Percentiles rank a stretch among this genome's conserved stretches.
phyloP scores from a whole-genome alignment of 2,797 vertebrate species.

The Sebastes paucispinis region DNA sequence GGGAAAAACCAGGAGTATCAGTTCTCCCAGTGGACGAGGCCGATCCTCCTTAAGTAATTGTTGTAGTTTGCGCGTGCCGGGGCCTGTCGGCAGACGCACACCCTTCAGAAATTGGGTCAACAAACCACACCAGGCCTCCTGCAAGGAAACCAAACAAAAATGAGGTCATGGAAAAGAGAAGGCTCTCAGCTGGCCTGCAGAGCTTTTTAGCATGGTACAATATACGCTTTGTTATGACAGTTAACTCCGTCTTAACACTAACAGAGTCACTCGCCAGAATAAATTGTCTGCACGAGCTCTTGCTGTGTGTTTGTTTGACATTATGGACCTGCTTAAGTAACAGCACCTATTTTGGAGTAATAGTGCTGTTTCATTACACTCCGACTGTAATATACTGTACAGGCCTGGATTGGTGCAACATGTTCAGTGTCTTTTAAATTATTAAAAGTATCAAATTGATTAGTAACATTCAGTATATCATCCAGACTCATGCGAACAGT shows the following conservation, averaged over 20 bases:
- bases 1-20: constrained; percentile 30
- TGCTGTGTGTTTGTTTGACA: constrained; percentile 50
- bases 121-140: constrained; percentile 67
- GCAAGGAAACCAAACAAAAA: constrained; percentile 76
- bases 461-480: background rate
- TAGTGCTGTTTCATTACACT: background rate
- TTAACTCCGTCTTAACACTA: constrained; percentile 59
- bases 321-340: constrained; percentile 37
- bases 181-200: constrained; percentile 66
- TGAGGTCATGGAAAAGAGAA: constrained; percentile 78
- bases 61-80: constrained; percentile 41
- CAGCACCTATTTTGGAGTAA: constrained; percentile 50
- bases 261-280: constrained; percentile 54
- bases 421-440: background rate
- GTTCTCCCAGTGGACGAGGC: constrained; percentile 41
- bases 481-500: constrained; percentile 12
- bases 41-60: constrained; percentile 57
- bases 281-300: constrained; percentile 41
- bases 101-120: constrained; percentile 69
- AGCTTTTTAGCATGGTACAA: constrained; percentile 76
- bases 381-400: background rate
- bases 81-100: constrained; percentile 22
- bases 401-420: background rate
- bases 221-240: constrained; percentile 78
- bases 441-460: constrained; percentile 1